A percentile compares a stretch with the other conserved stretches of the same genome.
phyloP scores from a whole-genome alignment of 2,797 vertebrate genomes.

The Xiphorhynchus erythropygius region DNA sequence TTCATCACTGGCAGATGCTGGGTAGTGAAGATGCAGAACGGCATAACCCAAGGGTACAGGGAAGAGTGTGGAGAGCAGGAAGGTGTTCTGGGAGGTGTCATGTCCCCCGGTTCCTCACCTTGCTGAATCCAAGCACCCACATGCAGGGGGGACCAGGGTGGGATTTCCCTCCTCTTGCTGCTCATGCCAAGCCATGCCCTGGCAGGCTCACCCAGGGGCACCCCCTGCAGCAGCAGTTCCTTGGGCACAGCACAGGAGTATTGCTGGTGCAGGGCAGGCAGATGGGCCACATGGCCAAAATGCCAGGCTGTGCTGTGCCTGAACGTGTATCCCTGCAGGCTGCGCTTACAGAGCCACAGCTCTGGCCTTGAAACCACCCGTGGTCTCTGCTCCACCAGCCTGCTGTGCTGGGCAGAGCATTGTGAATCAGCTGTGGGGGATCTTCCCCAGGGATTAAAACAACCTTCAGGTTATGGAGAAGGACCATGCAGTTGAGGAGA shows the following conservation, averaged over 20 bases:
- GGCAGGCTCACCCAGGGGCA: background rate
- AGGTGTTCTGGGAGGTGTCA: background rate
- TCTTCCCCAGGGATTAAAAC: background rate
- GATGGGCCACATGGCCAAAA: background rate
- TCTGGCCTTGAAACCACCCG: background rate
- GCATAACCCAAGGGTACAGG: background rate
- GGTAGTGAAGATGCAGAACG: background rate
- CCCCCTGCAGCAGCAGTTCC: background rate
- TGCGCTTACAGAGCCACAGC: background rate
- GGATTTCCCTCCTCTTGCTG: background rate
- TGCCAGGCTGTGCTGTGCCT: background rate
- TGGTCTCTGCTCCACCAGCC: rapidly evolving
- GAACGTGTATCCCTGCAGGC: background rate
- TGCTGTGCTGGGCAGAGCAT: background rate
- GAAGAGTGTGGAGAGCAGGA: background rate
- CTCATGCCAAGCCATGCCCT: background rate
- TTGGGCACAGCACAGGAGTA: background rate
- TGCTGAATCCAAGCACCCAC: background rate
- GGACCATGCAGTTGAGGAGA: background rate
- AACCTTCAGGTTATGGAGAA: background rate
- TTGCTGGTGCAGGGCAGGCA: background rate
- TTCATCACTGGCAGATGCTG: background rate
- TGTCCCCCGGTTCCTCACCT: background rate
- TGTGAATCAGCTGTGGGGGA: background rate
- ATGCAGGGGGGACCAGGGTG: background rate